Base-by-base conservation (phyloP, 2,888 invertebrate species). In the Lamproptera curius region DNA sequence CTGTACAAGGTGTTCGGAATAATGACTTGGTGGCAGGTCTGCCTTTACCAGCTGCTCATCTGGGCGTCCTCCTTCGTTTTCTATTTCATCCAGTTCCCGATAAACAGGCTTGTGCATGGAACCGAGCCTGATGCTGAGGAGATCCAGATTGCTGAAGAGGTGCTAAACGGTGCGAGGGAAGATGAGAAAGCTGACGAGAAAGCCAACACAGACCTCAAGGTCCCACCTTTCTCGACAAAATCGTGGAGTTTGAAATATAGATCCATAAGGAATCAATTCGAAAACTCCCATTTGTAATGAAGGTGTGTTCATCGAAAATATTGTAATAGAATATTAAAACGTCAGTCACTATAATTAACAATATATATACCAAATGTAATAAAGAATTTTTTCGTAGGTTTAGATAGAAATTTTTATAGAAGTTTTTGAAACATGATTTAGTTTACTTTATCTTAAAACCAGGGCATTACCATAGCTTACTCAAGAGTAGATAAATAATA, bases 11-110 rank as follows among this genome's bases (percentile, higher is more conserved):
- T 90, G 42, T 87, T 90, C 64, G 81, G 81, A 23, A 61, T 86
- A 50, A 75, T 90, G 76, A 81, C 73, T 53, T 88, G 90, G 88
- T 83, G 88, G 72, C 85, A 89, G 47, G 68, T 84, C 44, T 79
- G 77, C 55, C 51, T 83, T 0, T 80, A 72, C 68, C 83, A 86
- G 52, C 44, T 77, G 20, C 5, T 47, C 2, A 43, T 49, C 10
- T 49, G 49, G 49, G 14, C 11, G 1, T 49, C 49, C 2, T 66
- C 70, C 0, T 78, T 70, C 56, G 1, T 73, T 50, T 83, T 78
- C 72, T 86, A 87, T 61, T 63, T 46, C 46, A 45, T 85, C 2
- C 81, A 83, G 44, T 86, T 70, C 52, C 80, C 86, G 0, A 58
- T 87, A 42, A 83, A 82, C 60, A 65, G 82, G 46, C 52, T 85